Percentiles rank a stretch among this genome's conserved stretches.
phyloP scores from a whole-genome alignment of 2,888 invertebrate genomes.

The Heliconius aoede region DNA sequence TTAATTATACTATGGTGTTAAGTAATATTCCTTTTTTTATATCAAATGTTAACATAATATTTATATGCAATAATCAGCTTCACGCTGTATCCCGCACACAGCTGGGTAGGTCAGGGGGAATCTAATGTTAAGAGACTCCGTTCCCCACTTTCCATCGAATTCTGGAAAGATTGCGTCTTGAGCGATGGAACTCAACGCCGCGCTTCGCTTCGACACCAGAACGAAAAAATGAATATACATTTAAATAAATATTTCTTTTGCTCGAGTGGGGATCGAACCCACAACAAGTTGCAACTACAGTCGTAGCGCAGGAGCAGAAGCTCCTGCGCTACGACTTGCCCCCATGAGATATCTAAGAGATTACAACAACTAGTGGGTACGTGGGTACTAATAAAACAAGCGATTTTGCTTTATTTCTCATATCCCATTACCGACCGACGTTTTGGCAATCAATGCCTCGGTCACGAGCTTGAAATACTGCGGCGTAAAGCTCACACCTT shows the following conservation, averaged over 20 bases:
- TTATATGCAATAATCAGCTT: not conserved
- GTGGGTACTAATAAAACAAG: too few relatives aligned
- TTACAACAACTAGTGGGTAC: too few relatives aligned
- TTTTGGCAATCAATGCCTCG: constrained; percentile 32
- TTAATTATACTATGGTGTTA: constrained; percentile 5
- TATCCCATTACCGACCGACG: constrained; percentile 17
- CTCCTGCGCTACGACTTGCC: too few relatives aligned
- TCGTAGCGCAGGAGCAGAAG: too few relatives aligned
- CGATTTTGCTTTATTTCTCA: constrained; percentile 15
- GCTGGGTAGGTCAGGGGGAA: not conserved
- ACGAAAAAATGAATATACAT: too few relatives aligned
- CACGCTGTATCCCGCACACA: not conserved
- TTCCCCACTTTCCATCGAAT: not conserved
- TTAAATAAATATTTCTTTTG: too few relatives aligned
- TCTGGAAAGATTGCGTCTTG: too few relatives aligned
- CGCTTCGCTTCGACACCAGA: too few relatives aligned
- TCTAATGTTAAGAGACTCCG: not conserved
- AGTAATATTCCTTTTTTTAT: not conserved
- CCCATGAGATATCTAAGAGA: too few relatives aligned
- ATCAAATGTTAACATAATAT: not conserved
- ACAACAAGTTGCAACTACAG: too few relatives aligned
- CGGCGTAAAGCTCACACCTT: constrained; percentile 21
- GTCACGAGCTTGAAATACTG: constrained; percentile 27
- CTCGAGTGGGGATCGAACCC: too few relatives aligned
- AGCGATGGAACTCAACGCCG: too few relatives aligned